Evolutionary conservation across 2,797 vertebrate genomes (phyloP).

Genomic region (Scomberomorus guttatus): DNA sequence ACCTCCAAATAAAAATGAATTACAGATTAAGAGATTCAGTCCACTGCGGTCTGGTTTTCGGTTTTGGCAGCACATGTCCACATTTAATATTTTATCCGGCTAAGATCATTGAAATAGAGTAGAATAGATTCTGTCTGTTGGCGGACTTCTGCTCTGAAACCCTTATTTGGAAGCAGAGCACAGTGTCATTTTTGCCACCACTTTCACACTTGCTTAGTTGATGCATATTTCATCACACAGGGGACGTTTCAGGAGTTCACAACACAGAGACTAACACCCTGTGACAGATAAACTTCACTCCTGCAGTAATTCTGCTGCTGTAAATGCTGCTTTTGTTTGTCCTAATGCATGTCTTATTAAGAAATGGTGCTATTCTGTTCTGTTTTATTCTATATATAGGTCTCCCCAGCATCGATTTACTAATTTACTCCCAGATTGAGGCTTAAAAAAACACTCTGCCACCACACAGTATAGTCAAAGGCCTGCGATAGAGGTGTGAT

Average conservation of each 20-base stretch:
- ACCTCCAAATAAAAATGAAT: constrained; percentile 35
- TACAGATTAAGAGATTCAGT: constrained; percentile 34
- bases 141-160: constrained; percentile 13
- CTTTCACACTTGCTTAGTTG: constrained; percentile 33
- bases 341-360: not conserved
- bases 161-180: constrained; percentile 11
- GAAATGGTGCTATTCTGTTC: not conserved
- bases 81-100: constrained; percentile 32
- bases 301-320: not conserved
- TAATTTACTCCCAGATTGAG: constrained; percentile 34
- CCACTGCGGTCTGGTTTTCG: constrained; percentile 4
- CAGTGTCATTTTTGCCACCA: constrained; percentile 24
- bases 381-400: constrained; percentile 28
- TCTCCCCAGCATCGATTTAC: constrained; percentile 10
- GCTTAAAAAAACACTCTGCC: constrained; percentile 5
- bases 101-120: not conserved
- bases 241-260: constrained; percentile 39
- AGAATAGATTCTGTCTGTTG: not conserved
- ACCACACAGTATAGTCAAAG: not conserved
- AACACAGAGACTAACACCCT: not conserved
- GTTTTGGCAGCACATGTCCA: constrained; percentile 13
- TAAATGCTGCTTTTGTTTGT: not conserved
- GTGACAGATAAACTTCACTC: constrained; percentile 11
- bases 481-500: constrained; percentile 42
- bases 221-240: constrained; percentile 54